Base-by-base conservation (phyloP, 2,113 vertebrate species). In the Sterrhoptilus dennistouni region DNA sequence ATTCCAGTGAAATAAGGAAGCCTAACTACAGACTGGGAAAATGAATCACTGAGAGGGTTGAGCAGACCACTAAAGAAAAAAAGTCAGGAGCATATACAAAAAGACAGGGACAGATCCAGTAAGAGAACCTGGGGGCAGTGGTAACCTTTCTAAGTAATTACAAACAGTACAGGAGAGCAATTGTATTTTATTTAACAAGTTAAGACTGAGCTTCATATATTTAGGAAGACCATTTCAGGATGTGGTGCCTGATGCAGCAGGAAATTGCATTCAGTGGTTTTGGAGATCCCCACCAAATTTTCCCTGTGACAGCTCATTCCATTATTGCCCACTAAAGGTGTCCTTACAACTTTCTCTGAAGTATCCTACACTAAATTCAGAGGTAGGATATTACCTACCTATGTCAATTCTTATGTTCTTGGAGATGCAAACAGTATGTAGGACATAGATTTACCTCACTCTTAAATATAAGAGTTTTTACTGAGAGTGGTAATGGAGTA, bases 261-360 rank as follows among this genome's bases (percentile, higher is more conserved):
- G 86, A 96, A 95, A 95, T 90, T 93, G 28, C 42, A 66, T 92
- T 90, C 68, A 27, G 5, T 77, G 14, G 11, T 83, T 92, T 92
- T 86, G 76, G 79, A 92, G 45, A 38, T 86, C 71, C 35, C 59
- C 59, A 92, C 68, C 36, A 93, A 93, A 95, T 89, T 92, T 90
- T 54, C 50, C 14, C 19, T 35, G 17, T 88, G 89, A 87, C 59
- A 94, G 42, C 59, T 87, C 75, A 65, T 93, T 89, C 78, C 16
- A 18, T 83, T 89, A 91, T 44, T 87, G 75, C 66, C 45, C 61
- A 63, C 57, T 83, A 76, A 89, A 95, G 45, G 33, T 65, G 90
- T 96, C 78, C 70, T 91, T 54, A 27, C 36, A 61, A 21, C 42
- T 93, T 93, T 64, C 66, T 87, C 45, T 36, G 60, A 65, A 85